A percentile compares a stretch with the other conserved stretches of the same genome.
Conservation (phyloP, 2,888 invertebrate genomes). For the Clivina fossor region DNA sequence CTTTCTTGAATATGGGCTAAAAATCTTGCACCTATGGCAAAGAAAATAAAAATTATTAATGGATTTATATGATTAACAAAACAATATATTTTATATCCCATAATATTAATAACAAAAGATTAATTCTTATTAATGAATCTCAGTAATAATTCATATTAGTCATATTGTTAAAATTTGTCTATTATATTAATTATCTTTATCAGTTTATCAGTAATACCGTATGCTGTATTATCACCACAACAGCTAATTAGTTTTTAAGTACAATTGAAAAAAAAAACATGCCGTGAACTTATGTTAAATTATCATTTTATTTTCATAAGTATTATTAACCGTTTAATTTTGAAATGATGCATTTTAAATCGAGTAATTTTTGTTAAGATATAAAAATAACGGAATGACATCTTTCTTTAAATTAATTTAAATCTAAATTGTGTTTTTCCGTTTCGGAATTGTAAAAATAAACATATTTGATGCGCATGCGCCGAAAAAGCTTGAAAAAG, state of each 20-base stretch:
- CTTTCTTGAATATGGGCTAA: not conserved
- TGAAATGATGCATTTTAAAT: too few relatives aligned
- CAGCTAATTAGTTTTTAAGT: not conserved
- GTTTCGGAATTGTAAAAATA: not conserved
- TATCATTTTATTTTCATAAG: too few relatives aligned
- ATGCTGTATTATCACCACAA: not conserved
- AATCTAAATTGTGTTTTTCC: too few relatives aligned
- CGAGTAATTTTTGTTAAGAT: too few relatives aligned
- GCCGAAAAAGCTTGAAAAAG: conserved; percentile 11
- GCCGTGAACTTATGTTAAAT: too few relatives aligned
- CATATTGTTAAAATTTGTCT: conserved; percentile 1
- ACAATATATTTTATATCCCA: too few relatives aligned
- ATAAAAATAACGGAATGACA: too few relatives aligned
- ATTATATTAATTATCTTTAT: conserved; percentile 4
- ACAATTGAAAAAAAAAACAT: not conserved
- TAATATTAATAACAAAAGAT: not conserved
- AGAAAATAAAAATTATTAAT: too few relatives aligned
- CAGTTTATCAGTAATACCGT: conserved; percentile 16
- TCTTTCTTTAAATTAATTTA: too few relatives aligned
- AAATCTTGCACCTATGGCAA: too few relatives aligned
- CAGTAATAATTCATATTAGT: not conserved
- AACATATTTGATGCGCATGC: conserved; percentile 18
- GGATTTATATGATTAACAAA: too few relatives aligned
- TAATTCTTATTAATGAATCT: not conserved
- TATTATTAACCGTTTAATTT: too few relatives aligned